phyloP scores from a whole-genome alignment of 2,113 vertebrate genomes.

The Grammomys dolichurus region DNA sequence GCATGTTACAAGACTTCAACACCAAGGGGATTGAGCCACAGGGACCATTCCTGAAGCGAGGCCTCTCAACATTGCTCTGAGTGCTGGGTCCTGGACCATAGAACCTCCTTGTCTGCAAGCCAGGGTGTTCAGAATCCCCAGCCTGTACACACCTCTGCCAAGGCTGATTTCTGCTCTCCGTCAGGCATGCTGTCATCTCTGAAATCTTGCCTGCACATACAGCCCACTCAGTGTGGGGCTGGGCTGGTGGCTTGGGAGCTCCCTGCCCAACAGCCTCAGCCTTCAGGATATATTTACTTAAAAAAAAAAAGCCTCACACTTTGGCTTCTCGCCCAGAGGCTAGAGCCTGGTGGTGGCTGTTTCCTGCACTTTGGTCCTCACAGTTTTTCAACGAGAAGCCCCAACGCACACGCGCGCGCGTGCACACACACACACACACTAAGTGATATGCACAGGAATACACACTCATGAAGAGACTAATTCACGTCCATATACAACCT shows the following conservation, averaged over 20 bases:
- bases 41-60: background rate
- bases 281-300: slow-evolving; percentile 39
- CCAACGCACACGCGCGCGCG: background rate
- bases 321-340: slow-evolving; percentile 5
- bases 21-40: background rate
- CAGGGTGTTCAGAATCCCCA: background rate
- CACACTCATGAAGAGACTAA: background rate
- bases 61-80: background rate
- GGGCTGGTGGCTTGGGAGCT: background rate
- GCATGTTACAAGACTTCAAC: background rate
- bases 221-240: background rate
- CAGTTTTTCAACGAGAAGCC: slow-evolving; percentile 56
- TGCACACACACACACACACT: background rate
- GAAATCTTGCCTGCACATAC: background rate
- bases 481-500: background rate
- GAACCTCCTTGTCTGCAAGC: background rate
- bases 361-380: background rate
- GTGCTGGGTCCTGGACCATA: background rate
- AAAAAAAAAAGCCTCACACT: background rate
- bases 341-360: background rate
- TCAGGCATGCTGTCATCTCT: background rate
- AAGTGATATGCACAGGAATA: background rate
- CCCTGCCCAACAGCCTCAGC: background rate
- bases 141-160: background rate
- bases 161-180: background rate